Conservation (phyloP, 2,797 vertebrate species). For the Morus bassanus region DNA sequence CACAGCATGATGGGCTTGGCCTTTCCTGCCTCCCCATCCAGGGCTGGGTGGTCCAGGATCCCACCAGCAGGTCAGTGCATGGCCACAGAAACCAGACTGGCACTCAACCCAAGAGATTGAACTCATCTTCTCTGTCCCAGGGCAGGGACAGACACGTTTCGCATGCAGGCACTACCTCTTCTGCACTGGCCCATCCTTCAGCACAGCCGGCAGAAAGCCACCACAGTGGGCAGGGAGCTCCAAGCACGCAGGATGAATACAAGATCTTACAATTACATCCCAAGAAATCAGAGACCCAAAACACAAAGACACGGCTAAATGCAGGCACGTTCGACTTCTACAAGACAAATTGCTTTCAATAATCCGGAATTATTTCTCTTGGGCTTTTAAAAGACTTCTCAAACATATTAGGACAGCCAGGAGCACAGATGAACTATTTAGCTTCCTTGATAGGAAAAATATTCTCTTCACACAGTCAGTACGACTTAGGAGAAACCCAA, state of each 20-base stretch:
- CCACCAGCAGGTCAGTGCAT: not conserved
- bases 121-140: not conserved
- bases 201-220: not conserved
- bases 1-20: not conserved
- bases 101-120: not conserved
- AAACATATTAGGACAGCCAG: conserved; percentile 44
- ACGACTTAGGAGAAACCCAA: not conserved
- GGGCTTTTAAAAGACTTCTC: conserved; percentile 60
- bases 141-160: not conserved
- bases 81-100: not conserved
- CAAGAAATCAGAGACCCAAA: not conserved
- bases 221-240: not conserved
- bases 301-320: not conserved
- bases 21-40: not conserved
- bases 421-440: conserved; percentile 38
- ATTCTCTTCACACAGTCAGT: not conserved
- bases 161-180: not conserved
- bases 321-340: not conserved
- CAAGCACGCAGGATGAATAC: not conserved
- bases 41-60: not conserved
- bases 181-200: not conserved
- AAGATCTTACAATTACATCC: not conserved
- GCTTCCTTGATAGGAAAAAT: conserved; percentile 35
- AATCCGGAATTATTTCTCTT: conserved; percentile 52
- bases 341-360: conserved; percentile 57